phyloP scores from a whole-genome alignment of 2,888 invertebrate genomes.

The Scaeva pyrastri region DNA sequence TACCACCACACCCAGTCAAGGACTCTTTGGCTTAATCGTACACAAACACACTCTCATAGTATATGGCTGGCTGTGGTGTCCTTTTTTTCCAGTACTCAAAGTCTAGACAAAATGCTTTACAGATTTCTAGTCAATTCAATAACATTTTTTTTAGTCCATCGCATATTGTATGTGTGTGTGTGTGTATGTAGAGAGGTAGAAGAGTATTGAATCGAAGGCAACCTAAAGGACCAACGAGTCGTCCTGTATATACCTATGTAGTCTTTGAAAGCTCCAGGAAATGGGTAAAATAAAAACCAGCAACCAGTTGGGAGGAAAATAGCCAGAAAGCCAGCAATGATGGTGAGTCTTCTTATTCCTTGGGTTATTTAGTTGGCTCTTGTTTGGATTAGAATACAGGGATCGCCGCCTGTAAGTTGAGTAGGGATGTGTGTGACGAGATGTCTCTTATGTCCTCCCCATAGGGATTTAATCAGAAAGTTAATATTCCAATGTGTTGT shows the following conservation, averaged over 20 bases:
- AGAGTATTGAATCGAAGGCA: constrained; percentile 2
- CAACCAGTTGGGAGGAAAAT: constrained; percentile 54
- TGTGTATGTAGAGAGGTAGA: too few relatives aligned
- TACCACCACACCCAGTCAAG: constrained; percentile 1
- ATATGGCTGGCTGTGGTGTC: constrained; percentile 17
- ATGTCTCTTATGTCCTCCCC: constrained; percentile 52
- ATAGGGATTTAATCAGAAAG: constrained; percentile 73
- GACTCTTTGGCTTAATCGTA: constrained; percentile 5
- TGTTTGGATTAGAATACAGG: constrained; percentile 23
- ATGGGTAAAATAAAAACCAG: constrained; percentile 28
- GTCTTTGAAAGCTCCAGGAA: constrained; percentile 12
- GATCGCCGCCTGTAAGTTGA: not conserved
- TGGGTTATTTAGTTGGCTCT: constrained; percentile 60
- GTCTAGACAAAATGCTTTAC: constrained; percentile 74
- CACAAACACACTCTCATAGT: too few relatives aligned
- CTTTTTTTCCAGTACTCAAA: constrained; percentile 23
- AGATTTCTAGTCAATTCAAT: constrained; percentile 69
- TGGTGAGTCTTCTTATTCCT: constrained; percentile 46
- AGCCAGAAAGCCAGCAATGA: constrained; percentile 13
- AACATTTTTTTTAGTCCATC: constrained; percentile 17
- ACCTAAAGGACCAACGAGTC: not conserved
- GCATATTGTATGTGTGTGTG: too few relatives aligned
- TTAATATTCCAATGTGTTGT: constrained; percentile 68
- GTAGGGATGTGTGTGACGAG: constrained; percentile 19
- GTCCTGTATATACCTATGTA: not conserved